Conservation (phyloP, 2,888 invertebrate genomes). For the Pachymerium ferrugineum region DNA sequence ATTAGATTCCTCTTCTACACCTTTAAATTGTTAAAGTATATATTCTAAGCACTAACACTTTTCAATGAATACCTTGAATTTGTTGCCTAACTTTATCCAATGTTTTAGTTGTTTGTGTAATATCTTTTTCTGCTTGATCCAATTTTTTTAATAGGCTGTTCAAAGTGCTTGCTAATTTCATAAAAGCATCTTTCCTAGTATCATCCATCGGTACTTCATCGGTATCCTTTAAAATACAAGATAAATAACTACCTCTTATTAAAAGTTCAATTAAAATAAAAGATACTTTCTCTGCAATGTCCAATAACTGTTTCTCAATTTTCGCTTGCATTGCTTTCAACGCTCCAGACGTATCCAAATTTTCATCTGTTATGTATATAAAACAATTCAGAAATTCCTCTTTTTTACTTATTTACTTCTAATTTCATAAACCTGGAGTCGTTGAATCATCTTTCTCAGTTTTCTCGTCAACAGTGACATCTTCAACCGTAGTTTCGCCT, state of each 20-base stretch:
- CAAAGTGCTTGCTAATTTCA: slow-evolving; percentile 41
- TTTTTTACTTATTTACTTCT: too few relatives aligned
- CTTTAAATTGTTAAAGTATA: neutral
- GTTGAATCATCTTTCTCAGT: neutral
- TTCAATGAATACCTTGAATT: neutral
- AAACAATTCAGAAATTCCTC: too few relatives aligned
- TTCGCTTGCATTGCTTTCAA: neutral
- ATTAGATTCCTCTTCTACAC: neutral
- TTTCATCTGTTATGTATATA: too few relatives aligned
- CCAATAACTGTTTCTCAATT: neutral
- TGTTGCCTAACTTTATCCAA: slow-evolving; percentile 34
- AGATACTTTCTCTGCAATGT: neutral
- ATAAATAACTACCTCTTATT: too few relatives aligned
- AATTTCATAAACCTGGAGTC: too few relatives aligned
- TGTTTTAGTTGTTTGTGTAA: slow-evolving; percentile 35
- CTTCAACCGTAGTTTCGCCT: neutral
- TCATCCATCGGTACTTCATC: slow-evolving; percentile 37
- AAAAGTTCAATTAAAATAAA: slow-evolving; percentile 14
- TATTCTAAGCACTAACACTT: neutral
- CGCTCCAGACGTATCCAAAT: neutral
- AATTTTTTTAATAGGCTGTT: slow-evolving; percentile 43
- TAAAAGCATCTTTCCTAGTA: slow-evolving; percentile 39
- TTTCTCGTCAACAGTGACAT: neutral
- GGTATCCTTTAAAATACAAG: neutral
- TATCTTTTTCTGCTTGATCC: slow-evolving; percentile 42